Base-by-base conservation (phyloP, 2,888 invertebrate species). In the Noctua janthina region DNA sequence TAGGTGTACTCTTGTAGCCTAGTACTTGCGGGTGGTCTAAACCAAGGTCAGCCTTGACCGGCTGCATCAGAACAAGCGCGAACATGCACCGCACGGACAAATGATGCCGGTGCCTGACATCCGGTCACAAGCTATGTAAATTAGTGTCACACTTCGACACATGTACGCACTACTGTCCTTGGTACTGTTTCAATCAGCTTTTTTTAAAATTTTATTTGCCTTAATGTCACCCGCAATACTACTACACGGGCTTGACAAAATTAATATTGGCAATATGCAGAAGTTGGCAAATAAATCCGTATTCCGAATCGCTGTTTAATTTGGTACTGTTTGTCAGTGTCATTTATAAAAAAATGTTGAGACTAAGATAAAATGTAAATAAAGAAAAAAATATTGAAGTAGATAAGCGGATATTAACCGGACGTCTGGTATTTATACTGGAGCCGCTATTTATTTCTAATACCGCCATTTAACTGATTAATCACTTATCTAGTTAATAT, bases 61-160 rank as follows among this genome's bases (percentile, higher is more conserved):
- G 79, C 91, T 90, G 88, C 90, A 85, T 86, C 87, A 84, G 88
- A 79, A 83, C 82, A 84, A 87, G 88, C 90, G 88, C 90, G 82
- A 87, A 88, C 92, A 92, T 94, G 93, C 94, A 91, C 76, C 85
- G 94, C 94, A 94, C 93, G 94, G 91, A 91, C 93, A 91, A 92
- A 92, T 91, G 92, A 91, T 93, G 93, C 92, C 94, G 94, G 92
- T 93, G 92, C 91, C 92, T 91, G 90, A 91, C 93, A 94, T 96
- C 96, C 96, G 96, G 95, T 92, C 95, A 90, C 92, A 93, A 92
- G 91, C 92, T 94, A 96, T 96, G 96, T 94, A 94, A 96, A 96
- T 95, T 91, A 91, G 89, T 89, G 91, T 92, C 93, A 92, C 92
- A 91, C 92, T 93, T 92, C 90, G 91, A 92, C 90, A 88, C 89